A percentile compares a stretch with the other conserved stretches of the same genome.
phyloP scores from a whole-genome alignment of 2,113 vertebrate genomes.

The Petromus typicus region DNA sequence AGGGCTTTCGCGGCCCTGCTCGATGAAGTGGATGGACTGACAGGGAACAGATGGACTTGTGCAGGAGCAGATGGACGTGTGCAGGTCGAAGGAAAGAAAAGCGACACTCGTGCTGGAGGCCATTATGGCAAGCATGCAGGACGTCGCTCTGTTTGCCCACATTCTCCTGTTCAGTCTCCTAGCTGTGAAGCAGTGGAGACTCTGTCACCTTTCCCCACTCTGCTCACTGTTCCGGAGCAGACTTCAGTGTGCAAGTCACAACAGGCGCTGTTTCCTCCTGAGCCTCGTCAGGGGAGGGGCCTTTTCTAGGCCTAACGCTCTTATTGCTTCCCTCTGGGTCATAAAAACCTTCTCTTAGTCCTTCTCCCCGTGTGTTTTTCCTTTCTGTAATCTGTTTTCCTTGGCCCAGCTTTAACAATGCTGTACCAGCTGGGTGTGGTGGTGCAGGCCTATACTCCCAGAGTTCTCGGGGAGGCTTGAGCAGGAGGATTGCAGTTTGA shows the following conservation, averaged over 20 bases:
- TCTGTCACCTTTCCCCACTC: not conserved
- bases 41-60: conserved; percentile 1
- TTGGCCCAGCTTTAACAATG: not conserved
- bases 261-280: conserved; percentile 37
- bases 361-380: not conserved
- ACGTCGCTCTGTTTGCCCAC: conserved; percentile 51
- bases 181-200: conserved; percentile 51
- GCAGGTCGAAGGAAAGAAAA: not conserved
- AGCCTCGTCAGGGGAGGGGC: not conserved
- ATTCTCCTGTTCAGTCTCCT: conserved; percentile 27
- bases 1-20: not conserved
- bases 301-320: not conserved
- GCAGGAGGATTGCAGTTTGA: not conserved
- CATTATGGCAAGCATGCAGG: not conserved
- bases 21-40: not conserved
- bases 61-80: not conserved
- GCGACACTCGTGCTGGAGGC: conserved; percentile 19
- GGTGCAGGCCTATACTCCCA: not conserved
- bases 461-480: not conserved
- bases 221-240: conserved; percentile 7
- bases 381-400: not conserved
- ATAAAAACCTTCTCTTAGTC: not conserved
- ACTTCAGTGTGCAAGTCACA: conserved; percentile 27
- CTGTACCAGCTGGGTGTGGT: not conserved
- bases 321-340: not conserved